phyloP scores from a whole-genome alignment of 2,113 vertebrate species.

The Dermatemys mawii region DNA sequence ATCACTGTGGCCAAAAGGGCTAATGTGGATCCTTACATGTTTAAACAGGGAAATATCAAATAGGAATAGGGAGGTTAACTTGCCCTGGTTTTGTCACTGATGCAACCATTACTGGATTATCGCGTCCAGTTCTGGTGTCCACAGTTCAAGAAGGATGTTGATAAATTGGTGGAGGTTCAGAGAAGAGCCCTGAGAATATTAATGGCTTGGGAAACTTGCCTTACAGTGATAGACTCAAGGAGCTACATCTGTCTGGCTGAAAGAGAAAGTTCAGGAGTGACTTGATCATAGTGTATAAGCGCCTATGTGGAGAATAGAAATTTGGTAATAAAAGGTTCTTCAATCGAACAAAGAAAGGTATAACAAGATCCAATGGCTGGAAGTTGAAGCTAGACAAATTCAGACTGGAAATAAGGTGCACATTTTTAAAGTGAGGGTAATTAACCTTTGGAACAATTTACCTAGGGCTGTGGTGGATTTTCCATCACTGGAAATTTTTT shows the following conservation, averaged over 20 bases:
- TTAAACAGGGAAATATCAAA: neutral
- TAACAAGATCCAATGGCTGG: neutral
- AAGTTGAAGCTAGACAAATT: neutral
- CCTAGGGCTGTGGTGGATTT: neutral
- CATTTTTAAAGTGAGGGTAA: neutral
- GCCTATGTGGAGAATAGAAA: no score
- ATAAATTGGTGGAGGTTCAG: neutral
- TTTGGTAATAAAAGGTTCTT: neutral
- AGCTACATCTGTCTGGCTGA: neutral
- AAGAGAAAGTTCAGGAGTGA: neutral
- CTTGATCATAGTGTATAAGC: neutral
- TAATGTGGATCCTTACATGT: neutral
- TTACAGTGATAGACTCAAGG: neutral
- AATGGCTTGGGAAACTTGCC: neutral
- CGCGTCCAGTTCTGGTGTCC: neutral
- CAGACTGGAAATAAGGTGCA: neutral
- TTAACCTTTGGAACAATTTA: neutral
- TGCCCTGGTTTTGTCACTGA: no score
- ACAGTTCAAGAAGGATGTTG: neutral
- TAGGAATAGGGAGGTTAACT: no score
- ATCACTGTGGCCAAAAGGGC: neutral
- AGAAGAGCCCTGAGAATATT: neutral
- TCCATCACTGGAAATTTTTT: neutral
- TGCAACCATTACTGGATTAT: neutral
- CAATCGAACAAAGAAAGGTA: neutral